Evolutionary conservation across 2,113 vertebrate species (phyloP), one percentile per base, ranked within the genome.

Genomic region (Lepus europaeus): DNA sequence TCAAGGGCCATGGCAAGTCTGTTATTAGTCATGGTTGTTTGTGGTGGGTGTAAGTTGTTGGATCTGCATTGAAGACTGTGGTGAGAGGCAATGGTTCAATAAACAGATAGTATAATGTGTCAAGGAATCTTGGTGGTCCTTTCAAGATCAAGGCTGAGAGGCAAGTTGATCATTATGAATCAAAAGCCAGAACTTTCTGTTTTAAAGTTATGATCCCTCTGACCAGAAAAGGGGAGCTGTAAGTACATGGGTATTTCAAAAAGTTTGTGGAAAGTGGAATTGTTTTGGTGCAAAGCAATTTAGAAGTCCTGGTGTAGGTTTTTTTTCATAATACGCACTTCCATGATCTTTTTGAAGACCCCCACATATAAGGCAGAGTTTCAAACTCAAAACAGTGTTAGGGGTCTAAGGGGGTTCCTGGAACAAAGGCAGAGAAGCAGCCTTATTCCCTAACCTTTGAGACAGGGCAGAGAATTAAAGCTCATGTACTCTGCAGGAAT

Each of bases 361-460:
- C 56, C 56, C 56, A 59, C 14, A 59, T 59, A 25, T 45, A 87
- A 83, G 63, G n/a, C 2, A 81, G 39, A 27, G 5, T 73, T 20
- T 86, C 20, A 23, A 82, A 49, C 72, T 86, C 23, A 81, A 97
- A 80, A 78, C 19, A 86, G 4, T 82, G 63, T 49, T 78, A 56
- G 39, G 19, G 3, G 6, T 66, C 73, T 91, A 78, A 91, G 53
- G 22, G 27, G 11, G 66, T 68, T 85, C 61, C 36, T 79, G 27
- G 53, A 94, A 68, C 1, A 70, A 81, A 84, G 31, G 12, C 36
- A n/a, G 11, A 31, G 22, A 80, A 90, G 53, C 53, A 90, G 13
- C 0, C 8, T 53, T 3, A 49, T 76, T 93, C 68, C 91, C 22
- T 66, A 82, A 76, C 77, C 29, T 80, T 29, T 33, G 66, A 61